phyloP scores from a whole-genome alignment of 2,797 vertebrate species.

The Australoheros facetus region DNA sequence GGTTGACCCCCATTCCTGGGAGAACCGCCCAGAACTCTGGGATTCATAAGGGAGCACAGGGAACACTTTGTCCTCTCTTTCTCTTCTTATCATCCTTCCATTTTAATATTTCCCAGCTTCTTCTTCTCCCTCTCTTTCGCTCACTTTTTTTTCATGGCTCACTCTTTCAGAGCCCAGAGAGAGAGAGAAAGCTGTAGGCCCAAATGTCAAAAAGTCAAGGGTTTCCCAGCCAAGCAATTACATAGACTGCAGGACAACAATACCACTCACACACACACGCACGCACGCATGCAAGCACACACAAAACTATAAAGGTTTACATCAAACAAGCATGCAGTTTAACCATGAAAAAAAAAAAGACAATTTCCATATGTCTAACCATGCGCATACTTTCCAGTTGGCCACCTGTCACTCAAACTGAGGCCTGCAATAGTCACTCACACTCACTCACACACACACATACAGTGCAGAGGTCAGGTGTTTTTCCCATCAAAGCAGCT shows the following conservation, averaged over 20 bases:
- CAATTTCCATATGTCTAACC: slow-evolving; percentile 4
- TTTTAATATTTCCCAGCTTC: slow-evolving; percentile 30
- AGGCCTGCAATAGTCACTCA: neutral
- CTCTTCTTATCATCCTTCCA: slow-evolving; percentile 18
- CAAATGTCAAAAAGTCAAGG: slow-evolving; percentile 70
- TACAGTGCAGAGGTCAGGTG: slow-evolving; percentile 53
- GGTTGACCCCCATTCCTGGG: slow-evolving; percentile 48
- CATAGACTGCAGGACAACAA: slow-evolving; percentile 42
- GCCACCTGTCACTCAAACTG: slow-evolving; percentile 60
- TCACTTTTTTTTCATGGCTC: slow-evolving; percentile 36
- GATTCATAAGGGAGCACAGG: slow-evolving; percentile 53
- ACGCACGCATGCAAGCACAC: slow-evolving; percentile 14
- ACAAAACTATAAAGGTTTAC: neutral
- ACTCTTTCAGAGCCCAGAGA: slow-evolving; percentile 5
- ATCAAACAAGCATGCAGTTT: neutral
- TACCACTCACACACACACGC: slow-evolving; percentile 23
- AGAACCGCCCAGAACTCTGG: slow-evolving; percentile 38
- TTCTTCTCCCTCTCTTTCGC: slow-evolving; percentile 1
- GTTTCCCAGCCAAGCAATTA: slow-evolving; percentile 67
- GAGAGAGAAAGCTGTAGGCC: slow-evolving; percentile 31
- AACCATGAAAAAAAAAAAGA: slow-evolving; percentile 1
- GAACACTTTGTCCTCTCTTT: slow-evolving; percentile 63
- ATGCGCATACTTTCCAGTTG: slow-evolving; percentile 31
- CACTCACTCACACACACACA: neutral
- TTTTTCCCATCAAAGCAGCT: slow-evolving; percentile 65